phyloP scores from a whole-genome alignment of 2,888 invertebrate species.

The Tenthredo livida region DNA sequence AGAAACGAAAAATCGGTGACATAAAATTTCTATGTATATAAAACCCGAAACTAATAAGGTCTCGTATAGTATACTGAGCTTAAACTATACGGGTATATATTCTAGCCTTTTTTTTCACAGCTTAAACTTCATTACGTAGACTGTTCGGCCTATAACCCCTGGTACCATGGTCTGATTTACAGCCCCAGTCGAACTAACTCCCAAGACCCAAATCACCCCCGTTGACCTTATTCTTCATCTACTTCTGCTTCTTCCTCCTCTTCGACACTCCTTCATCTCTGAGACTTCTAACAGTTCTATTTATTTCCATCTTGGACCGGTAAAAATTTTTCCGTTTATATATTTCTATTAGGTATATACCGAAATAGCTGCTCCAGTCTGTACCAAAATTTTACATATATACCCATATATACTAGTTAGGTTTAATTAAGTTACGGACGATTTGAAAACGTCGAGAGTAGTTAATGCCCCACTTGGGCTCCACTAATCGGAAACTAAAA shows the following conservation, averaged over 20 bases:
- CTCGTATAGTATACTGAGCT: not conserved
- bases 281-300: not conserved
- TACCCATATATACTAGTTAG: not conserved
- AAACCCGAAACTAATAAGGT: slow-evolving; percentile 15
- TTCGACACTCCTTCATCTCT: not conserved
- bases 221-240: too few relatives aligned
- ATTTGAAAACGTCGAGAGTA: slow-evolving; percentile 13
- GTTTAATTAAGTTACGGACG: slow-evolving; percentile 43
- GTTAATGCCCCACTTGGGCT: slow-evolving; percentile 46
- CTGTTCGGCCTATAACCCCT: slow-evolving; percentile 36
- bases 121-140: slow-evolving; percentile 30
- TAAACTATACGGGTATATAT: not conserved
- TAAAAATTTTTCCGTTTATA: not conserved
- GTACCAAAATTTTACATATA: not conserved
- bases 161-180: slow-evolving; percentile 37
- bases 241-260: too few relatives aligned
- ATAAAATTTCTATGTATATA: slow-evolving; percentile 10
- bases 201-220: slow-evolving; percentile 45
- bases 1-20: not conserved
- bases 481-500: slow-evolving; percentile 47
- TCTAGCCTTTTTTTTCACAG: not conserved
- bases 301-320: not conserved
- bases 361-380: not conserved
- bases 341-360: not conserved
- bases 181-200: slow-evolving; percentile 20